Conservation (phyloP, 2,797 vertebrate genomes). For the Ctenosaura bakeri region DNA sequence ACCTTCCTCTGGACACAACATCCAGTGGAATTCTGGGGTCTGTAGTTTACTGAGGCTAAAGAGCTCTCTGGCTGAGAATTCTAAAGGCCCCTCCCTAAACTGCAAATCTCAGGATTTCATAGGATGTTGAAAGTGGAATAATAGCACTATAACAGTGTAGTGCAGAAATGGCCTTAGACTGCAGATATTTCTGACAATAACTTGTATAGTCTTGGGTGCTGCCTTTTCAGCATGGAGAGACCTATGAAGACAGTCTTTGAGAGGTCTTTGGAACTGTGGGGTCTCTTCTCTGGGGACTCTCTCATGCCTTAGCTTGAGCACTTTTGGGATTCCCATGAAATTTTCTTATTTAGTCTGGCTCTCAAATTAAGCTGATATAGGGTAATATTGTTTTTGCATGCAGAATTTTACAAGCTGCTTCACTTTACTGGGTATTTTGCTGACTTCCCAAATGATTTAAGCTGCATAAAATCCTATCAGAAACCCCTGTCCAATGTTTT, state of each 20-base stretch:
- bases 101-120: too few relatives aligned
- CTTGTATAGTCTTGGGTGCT: neutral
- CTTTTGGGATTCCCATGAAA: neutral
- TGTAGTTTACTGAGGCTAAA: too few relatives aligned
- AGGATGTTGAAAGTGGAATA: too few relatives aligned
- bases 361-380: neutral
- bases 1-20: too few relatives aligned
- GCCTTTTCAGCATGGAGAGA: neutral
- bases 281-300: neutral
- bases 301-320: neutral
- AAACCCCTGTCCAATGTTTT: neutral
- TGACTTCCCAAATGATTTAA: too few relatives aligned
- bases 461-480: too few relatives aligned
- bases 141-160: too few relatives aligned
- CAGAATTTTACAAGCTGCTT: neutral
- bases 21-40: too few relatives aligned
- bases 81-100: too few relatives aligned
- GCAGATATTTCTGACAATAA: too few relatives aligned
- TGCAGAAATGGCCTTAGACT: too few relatives aligned
- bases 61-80: too few relatives aligned
- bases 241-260: neutral
- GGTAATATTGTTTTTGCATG: neutral
- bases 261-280: neutral
- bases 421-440: neutral
- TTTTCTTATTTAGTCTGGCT: neutral